These are phyloP conservation scores for Hetaerina titia DNA, from an alignment of 2,888 invertebrate genomes.

Conservation along the genomic window DNA sequence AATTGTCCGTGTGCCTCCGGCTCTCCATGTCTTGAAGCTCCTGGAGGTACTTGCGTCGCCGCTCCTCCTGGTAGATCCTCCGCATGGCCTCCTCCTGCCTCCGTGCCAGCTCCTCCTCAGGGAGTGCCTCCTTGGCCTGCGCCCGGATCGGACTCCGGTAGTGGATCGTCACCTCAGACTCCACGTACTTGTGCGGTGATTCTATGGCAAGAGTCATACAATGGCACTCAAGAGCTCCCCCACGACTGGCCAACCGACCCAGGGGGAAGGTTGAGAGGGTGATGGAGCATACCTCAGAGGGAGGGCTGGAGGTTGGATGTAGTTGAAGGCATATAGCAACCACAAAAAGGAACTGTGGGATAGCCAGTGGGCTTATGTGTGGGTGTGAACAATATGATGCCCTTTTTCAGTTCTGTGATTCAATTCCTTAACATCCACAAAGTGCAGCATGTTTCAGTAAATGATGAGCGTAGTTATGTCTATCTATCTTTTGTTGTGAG, in stretches of 20 bases:
- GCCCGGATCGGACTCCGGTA: slow-evolving; percentile 93
- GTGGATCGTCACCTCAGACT: slow-evolving; percentile 93
- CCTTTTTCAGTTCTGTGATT: too few relatives aligned
- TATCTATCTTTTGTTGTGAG: too few relatives aligned
- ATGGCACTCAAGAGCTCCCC: not conserved
- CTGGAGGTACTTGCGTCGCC: slow-evolving; percentile 92
- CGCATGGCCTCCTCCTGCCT: slow-evolving; percentile 95
- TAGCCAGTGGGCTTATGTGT: not conserved
- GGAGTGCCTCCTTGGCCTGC: slow-evolving; percentile 88
- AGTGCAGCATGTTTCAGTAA: too few relatives aligned
- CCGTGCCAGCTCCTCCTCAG: slow-evolving; percentile 92
- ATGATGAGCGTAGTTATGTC: too few relatives aligned
- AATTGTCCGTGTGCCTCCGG: slow-evolving; percentile 95
- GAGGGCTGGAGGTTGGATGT: not conserved
- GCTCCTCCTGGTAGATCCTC: slow-evolving; percentile 92
- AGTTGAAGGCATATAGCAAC: not conserved
- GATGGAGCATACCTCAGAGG: not conserved
- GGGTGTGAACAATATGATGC: not conserved
- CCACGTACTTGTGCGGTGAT: slow-evolving; percentile 92
- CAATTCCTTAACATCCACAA: too few relatives aligned
- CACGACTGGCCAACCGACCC: not conserved
- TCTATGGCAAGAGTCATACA: slow-evolving; percentile 79
- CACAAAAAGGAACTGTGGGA: not conserved
- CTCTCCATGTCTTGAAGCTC: slow-evolving; percentile 96
- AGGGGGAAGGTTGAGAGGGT: too few relatives aligned